phyloP scores from a whole-genome alignment of 1,140 invertebrate genomes.

The Euborellia annulipes region DNA sequence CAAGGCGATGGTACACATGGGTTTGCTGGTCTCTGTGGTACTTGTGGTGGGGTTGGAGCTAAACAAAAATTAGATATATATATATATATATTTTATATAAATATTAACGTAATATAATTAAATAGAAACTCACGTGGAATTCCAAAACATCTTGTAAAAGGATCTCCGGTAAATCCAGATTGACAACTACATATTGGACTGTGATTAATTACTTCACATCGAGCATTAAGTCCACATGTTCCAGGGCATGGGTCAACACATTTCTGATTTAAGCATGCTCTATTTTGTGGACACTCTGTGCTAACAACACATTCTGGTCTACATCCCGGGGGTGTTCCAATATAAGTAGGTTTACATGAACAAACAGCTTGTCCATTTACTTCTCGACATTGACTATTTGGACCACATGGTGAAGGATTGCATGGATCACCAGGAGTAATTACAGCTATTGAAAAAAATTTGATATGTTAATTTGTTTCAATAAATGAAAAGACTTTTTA shows the following conservation, averaged over 20 bases:
- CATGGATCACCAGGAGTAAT: conserved; percentile 34
- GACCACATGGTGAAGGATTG: conserved; percentile 52
- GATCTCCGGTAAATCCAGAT: conserved; percentile 36
- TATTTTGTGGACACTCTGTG: conserved; percentile 43
- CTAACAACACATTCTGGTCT: conserved; percentile 44
- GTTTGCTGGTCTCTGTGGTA: conserved; percentile 24
- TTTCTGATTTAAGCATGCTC: conserved; percentile 38
- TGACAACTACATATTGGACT: conserved; percentile 39
- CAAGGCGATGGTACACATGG: conserved; percentile 52
- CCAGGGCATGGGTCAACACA: conserved; percentile 43
- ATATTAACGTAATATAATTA: background rate
- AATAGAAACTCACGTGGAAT: conserved; percentile 25
- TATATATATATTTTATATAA: too few species aligned
- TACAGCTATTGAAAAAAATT: background rate
- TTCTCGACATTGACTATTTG: conserved; percentile 44
- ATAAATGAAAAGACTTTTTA: background rate
- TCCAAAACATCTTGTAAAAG: conserved; percentile 34
- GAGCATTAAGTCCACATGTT: conserved; percentile 40
- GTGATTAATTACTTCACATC: conserved; percentile 39
- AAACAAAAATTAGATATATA: conserved; percentile 8
- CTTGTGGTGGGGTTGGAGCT: conserved; percentile 21
- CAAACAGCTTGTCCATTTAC: conserved; percentile 40
- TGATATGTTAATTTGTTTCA: too few species aligned
- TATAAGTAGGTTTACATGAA: conserved; percentile 41
- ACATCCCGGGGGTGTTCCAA: conserved; percentile 43